Base-by-base conservation (phyloP, 1,140 invertebrate genomes). In the Pseudobourletiella spinata region DNA sequence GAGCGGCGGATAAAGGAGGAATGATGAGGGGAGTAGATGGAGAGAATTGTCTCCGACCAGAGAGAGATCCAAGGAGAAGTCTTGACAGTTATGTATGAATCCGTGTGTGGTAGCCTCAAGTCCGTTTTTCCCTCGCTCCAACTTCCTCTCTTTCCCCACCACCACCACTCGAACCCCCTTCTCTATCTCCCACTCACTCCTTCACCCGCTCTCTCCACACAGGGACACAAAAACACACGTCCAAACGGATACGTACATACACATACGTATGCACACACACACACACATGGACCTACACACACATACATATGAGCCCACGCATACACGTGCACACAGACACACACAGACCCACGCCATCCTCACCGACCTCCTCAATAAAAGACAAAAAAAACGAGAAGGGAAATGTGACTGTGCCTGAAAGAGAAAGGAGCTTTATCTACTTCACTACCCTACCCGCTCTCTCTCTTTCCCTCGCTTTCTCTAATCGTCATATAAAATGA, bases 401-500 rank as follows among this genome's bases (percentile, higher is more conserved):
- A 6, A 11, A 22, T 15, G 44, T 22, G 44, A 48, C 8, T 8
- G 32, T 11, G 32, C 32, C n/a, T n/a, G 44, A 48, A 22, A 18
- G 18, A 18, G 44, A 15, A 48, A 22, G 44, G 44, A 48, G 18
- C 32, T 35, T 39, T 57, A 18, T 39, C 54, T 22, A 57, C 32
- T 32, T 56, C 29, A 15, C 52, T 57, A 25, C 25, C 14, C 15
- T 18, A 26, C 51, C 20, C 51, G 26, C 25, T 15, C 2, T 3
- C 22, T 24, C 50, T 30, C 26, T 32, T n/a, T 24, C 50, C n/a
- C 54, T 32, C 54, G 32, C 30, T 26, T 42, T 43, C 32, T 51
- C 58, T 60, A 51, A 60, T 60, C 42, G 46, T 50, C 30, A 51
- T 48, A 59, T 59, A 59, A 59, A 59, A 59, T 59, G 57, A 59